Evolutionary conservation across 2,888 invertebrate species (phyloP).

Genomic region (Oegoconia quadripuncta): DNA sequence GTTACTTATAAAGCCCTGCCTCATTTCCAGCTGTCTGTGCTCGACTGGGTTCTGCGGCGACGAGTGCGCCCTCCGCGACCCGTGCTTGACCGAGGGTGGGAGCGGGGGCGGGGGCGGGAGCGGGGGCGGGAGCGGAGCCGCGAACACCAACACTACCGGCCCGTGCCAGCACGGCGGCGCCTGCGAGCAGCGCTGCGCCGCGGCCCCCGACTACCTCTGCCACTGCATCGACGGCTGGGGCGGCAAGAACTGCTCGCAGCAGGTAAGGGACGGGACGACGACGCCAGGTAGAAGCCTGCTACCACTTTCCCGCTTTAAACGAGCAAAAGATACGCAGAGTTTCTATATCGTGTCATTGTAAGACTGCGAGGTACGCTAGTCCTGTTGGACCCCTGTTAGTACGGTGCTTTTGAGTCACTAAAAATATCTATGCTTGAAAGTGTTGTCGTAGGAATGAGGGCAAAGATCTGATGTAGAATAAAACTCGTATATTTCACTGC

Average conservation of each 20-base stretch:
- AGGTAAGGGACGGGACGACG: slow-evolving; percentile 63
- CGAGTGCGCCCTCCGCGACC: slow-evolving; percentile 85
- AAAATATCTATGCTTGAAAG: too few species aligned
- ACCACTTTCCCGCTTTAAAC: background rate
- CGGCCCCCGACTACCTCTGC: slow-evolving; percentile 82
- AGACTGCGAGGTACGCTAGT: too few species aligned
- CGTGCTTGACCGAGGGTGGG: slow-evolving; percentile 73
- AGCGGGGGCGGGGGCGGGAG: slow-evolving; percentile 9
- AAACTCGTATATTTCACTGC: too few species aligned
- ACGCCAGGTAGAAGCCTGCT: too few species aligned
- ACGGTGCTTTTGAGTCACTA: too few species aligned
- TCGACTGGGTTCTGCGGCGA: slow-evolving; percentile 84
- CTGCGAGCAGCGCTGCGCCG: slow-evolving; percentile 84
- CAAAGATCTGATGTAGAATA: too few species aligned
- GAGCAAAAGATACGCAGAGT: background rate
- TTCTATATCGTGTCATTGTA: too few species aligned
- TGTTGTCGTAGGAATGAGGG: too few species aligned
- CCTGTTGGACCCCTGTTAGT: too few species aligned
- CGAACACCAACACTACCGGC: slow-evolving; percentile 42
- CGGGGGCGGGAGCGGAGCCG: slow-evolving; percentile 9
- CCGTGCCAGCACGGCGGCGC: slow-evolving; percentile 86
- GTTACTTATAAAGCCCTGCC: too few species aligned
- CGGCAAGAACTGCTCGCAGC: slow-evolving; percentile 86
- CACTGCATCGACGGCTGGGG: slow-evolving; percentile 83
- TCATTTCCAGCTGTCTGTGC: slow-evolving; percentile 74